A percentile compares a stretch with the other conserved stretches of the same genome.
phyloP scores from a whole-genome alignment of 1,140 invertebrate genomes.

The Doryteuthis pealeii region DNA sequence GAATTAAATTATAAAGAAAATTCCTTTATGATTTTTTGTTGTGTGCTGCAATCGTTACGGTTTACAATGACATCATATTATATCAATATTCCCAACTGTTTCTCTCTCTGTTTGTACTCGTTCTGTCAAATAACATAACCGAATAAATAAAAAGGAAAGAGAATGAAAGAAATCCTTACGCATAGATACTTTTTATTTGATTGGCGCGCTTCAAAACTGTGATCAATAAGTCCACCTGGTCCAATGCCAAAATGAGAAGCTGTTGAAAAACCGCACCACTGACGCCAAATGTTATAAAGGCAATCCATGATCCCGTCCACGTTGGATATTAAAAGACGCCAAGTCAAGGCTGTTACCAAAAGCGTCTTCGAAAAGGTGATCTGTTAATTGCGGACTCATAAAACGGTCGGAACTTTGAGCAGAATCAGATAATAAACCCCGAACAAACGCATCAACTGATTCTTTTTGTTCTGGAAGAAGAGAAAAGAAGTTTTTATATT shows the following conservation, averaged over 20 bases:
- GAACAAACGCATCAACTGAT: neutral
- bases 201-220: slow-evolving; percentile 21
- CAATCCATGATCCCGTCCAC: slow-evolving; percentile 83
- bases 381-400: slow-evolving; percentile 29
- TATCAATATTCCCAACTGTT: too few species aligned
- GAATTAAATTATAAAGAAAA: too few species aligned
- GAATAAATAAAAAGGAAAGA: neutral
- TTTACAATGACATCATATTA: too few species aligned
- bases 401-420: slow-evolving; percentile 18
- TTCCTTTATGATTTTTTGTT: too few species aligned
- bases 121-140: neutral
- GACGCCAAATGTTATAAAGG: slow-evolving; percentile 46
- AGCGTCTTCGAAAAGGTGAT: slow-evolving; percentile 37
- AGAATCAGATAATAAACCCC: neutral
- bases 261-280: neutral
- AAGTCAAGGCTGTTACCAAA: slow-evolving; percentile 51
- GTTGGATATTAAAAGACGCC: slow-evolving; percentile 67
- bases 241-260: neutral
- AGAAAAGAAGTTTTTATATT: too few species aligned
- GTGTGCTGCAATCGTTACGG: too few species aligned
- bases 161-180: neutral
- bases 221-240: slow-evolving; percentile 30
- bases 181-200: neutral
- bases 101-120: too few species aligned
- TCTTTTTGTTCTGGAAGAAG: neutral